Evolutionary conservation across 2,888 invertebrate genomes (phyloP).

Genomic region (Suillia variegata): DNA sequence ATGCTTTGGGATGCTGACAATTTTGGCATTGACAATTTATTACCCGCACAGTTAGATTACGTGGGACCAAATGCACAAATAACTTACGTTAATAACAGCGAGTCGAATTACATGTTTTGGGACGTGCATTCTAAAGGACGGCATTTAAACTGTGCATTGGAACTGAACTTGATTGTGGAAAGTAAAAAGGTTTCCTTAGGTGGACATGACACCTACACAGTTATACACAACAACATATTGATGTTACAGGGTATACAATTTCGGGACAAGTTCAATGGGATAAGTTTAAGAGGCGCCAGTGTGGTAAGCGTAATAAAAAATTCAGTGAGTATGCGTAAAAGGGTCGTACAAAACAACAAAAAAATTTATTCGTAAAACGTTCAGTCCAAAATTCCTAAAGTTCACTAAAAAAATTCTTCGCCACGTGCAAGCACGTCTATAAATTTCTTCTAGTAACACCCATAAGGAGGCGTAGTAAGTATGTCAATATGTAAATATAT

Average conservation of each 20-base stretch:
- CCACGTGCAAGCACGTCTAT: no score
- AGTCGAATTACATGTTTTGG: constrained; percentile 36
- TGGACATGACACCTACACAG: constrained; percentile 19
- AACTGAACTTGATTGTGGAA: constrained; percentile 36
- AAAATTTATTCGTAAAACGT: no score
- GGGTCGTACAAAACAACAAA: no score
- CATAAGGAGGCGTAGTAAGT: no score
- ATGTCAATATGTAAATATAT: no score
- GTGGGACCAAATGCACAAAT: constrained; percentile 55
- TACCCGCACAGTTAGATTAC: constrained; percentile 35
- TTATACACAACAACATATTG: constrained; percentile 31
- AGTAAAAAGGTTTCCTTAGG: constrained; percentile 12
- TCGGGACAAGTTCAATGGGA: constrained; percentile 45
- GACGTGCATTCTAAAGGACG: constrained; percentile 55
- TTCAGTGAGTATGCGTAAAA: no score
- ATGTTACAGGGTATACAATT: constrained; percentile 42
- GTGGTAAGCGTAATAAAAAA: constrained; percentile 53
- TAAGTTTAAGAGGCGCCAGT: constrained; percentile 48
- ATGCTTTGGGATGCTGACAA: constrained; percentile 43
- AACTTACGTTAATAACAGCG: constrained; percentile 41
- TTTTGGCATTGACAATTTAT: constrained; percentile 29
- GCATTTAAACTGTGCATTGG: constrained; percentile 44
- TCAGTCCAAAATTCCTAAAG: no score
- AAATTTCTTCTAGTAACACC: no score
- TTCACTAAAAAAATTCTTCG: no score